Percentiles rank a stretch among this genome's conserved stretches.
Evolutionary conservation across 2,797 vertebrate genomes (phyloP).

Genomic region (Macropodus opercularis): DNA sequence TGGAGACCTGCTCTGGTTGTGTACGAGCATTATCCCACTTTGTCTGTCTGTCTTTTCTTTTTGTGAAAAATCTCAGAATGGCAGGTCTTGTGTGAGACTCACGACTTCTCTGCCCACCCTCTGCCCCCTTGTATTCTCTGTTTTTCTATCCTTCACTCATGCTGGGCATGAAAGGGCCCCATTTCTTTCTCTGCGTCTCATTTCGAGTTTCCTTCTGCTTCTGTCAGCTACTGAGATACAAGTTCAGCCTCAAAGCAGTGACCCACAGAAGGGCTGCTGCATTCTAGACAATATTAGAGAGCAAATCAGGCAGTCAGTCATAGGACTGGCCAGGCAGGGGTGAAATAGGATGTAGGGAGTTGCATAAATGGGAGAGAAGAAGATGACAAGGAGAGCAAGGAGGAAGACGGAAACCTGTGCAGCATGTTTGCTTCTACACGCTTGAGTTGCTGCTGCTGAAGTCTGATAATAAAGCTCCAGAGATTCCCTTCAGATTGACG

Average conservation of each 20-base stretch:
- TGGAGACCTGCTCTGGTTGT: conserved; percentile 36
- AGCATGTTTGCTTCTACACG: conserved; percentile 52
- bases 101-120: conserved; percentile 13
- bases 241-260: conserved; percentile 60
- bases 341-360: conserved; percentile 16
- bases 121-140: conserved; percentile 30
- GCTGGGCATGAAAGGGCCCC: conserved; percentile 43
- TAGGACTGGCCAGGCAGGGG: conserved; percentile 28
- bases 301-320: conserved; percentile 54
- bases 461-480: conserved; percentile 66
- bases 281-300: conserved; percentile 50
- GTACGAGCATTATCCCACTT: conserved; percentile 34
- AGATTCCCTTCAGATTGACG: conserved; percentile 50
- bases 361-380: conserved; percentile 5
- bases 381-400: conserved; percentile 33
- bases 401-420: conserved; percentile 37
- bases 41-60: conserved; percentile 37
- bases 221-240: conserved; percentile 51
- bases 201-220: conserved; percentile 27
- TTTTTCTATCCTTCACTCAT: conserved; percentile 33
- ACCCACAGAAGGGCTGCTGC: conserved; percentile 50
- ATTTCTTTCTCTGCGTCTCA: conserved; percentile 28
- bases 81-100: conserved; percentile 42
- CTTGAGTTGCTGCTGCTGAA: conserved; percentile 58
- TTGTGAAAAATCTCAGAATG: conserved; percentile 53